A percentile compares a stretch with the other conserved stretches of the same genome.
Conservation (phyloP, 1,140 invertebrate genomes). For the Cyclina sinensis region DNA sequence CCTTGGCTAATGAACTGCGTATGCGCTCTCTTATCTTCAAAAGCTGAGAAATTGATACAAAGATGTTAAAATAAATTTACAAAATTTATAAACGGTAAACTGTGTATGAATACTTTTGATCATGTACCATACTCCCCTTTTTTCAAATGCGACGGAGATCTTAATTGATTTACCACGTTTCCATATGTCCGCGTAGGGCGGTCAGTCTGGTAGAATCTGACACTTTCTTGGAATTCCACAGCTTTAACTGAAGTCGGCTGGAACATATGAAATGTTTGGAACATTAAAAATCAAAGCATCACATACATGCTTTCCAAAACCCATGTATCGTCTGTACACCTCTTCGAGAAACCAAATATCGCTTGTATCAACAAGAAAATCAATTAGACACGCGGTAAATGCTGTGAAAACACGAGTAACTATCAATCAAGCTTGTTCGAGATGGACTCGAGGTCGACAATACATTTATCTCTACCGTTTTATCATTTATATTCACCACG, state of each 20-base stretch:
- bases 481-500: constrained; percentile 47
- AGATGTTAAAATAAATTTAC: neutral
- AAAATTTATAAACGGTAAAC: neutral
- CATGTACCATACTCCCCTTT: neutral
- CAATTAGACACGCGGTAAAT: constrained; percentile 22
- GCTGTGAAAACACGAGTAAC: constrained; percentile 7
- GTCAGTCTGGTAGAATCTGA: neutral
- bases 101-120: constrained; percentile 10
- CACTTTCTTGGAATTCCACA: neutral
- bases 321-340: neutral
- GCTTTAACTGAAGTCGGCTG: constrained; percentile 18
- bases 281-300: constrained; percentile 48
- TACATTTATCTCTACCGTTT: constrained; percentile 36
- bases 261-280: constrained; percentile 30
- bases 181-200: neutral
- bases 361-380: constrained; percentile 21
- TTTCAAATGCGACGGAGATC: no score
- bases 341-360: constrained; percentile 11
- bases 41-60: no score
- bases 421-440: constrained; percentile 13
- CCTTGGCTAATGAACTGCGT: no score
- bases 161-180: constrained; percentile 51
- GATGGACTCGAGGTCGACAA: constrained; percentile 16
- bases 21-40: no score
- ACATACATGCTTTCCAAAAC: constrained; percentile 9